A percentile compares a stretch with the other conserved stretches of the same genome.
These are phyloP conservation scores for Mythimna vitellina DNA, from an alignment of 2,888 invertebrate genomes.

Conservation along the genomic window DNA sequence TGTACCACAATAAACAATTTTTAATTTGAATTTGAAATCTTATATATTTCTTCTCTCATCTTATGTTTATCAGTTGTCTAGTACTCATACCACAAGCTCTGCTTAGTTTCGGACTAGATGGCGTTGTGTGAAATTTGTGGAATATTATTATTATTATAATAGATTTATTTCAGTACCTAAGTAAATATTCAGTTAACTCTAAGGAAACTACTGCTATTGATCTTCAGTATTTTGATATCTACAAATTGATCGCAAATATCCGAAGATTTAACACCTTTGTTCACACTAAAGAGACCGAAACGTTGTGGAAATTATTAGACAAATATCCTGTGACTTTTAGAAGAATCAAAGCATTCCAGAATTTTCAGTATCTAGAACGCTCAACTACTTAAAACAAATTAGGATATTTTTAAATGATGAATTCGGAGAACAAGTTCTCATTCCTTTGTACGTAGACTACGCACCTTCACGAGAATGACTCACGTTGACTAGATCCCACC, in stretches of 20 bases:
- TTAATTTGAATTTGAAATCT: no score
- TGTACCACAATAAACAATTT: no score
- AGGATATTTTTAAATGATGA: slow-evolving; percentile 47
- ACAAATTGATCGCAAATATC: not conserved
- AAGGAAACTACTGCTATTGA: not conserved
- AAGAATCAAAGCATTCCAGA: not conserved
- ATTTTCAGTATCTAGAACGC: slow-evolving; percentile 26
- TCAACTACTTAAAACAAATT: slow-evolving; percentile 26
- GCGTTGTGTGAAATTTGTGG: no score
- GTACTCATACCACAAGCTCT: no score
- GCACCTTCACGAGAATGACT: slow-evolving; percentile 29
- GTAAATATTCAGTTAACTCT: not conserved
- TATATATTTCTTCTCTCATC: no score
- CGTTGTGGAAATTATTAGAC: not conserved
- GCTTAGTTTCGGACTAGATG: no score
- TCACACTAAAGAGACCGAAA: slow-evolving; percentile 1
- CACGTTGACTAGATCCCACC: slow-evolving; percentile 21
- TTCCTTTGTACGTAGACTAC: slow-evolving; percentile 46
- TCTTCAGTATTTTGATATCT: not conserved
- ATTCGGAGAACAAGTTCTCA: slow-evolving; percentile 33
- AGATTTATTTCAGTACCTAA: not conserved
- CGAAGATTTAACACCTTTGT: not conserved
- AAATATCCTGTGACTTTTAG: not conserved
- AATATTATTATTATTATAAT: no score
- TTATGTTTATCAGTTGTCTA: no score